Percentiles rank a stretch among this genome's conserved stretches.
phyloP scores from a whole-genome alignment of 2,888 invertebrate species.

The Nomada ruficornis region DNA sequence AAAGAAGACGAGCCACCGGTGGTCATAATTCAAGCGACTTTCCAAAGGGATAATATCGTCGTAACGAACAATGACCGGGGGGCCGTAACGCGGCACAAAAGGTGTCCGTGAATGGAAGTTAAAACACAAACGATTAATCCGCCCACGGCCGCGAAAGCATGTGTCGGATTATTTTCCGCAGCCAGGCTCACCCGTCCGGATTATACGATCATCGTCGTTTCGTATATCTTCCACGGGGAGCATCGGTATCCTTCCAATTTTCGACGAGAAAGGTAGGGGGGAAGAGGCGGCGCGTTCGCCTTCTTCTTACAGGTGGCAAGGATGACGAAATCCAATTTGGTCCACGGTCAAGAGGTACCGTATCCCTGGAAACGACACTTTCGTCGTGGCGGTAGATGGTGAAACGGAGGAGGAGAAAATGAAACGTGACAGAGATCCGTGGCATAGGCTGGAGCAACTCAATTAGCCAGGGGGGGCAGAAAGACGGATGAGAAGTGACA shows the following conservation, averaged over 20 bases:
- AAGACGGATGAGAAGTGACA: conserved; percentile 75
- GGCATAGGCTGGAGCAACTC: conserved; percentile 66
- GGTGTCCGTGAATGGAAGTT: conserved; percentile 46
- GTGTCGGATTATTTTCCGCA: conserved; percentile 51
- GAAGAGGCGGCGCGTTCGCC: conserved; percentile 2
- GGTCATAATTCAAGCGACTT: conserved; percentile 35
- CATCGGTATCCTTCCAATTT: background rate
- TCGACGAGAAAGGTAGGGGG: background rate
- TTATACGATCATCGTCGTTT: conserved; percentile 40
- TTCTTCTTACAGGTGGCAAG: conserved; percentile 54
- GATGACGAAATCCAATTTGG: conserved; percentile 66
- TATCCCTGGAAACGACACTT: conserved; percentile 59
- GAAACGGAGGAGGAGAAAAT: conserved; percentile 39
- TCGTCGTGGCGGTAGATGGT: conserved; percentile 23
- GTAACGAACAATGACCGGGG: conserved; percentile 28
- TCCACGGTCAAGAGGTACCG: conserved; percentile 28
- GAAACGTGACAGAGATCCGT: conserved; percentile 62
- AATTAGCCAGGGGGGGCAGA: conserved; percentile 72
- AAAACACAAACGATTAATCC: conserved; percentile 52
- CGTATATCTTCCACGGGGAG: conserved; percentile 1
- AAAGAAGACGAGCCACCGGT: conserved; percentile 27
- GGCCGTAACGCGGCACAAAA: conserved; percentile 33
- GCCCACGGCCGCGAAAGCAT: conserved; percentile 39
- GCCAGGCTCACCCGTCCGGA: conserved; percentile 30
- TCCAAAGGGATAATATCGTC: conserved; percentile 39